Percentiles rank a stretch among this genome's conserved stretches.
phyloP scores from a whole-genome alignment of 2,113 vertebrate genomes.

The Alectura lathami region DNA sequence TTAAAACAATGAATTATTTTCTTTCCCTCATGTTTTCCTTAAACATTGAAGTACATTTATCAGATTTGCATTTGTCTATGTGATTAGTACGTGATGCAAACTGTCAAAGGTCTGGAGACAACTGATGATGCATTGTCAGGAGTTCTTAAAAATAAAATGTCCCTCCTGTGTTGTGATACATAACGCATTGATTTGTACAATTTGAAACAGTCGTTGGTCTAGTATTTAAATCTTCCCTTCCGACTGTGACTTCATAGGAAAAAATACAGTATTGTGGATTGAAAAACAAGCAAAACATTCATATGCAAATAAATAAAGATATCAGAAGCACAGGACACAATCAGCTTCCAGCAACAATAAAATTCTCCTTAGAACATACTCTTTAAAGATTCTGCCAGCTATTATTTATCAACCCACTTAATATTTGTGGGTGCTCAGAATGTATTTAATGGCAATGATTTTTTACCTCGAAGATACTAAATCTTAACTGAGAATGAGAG shows the following conservation, averaged over 20 bases:
- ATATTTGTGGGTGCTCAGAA: not conserved
- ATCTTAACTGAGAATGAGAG: not conserved
- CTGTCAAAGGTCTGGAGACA: not conserved
- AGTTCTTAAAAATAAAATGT: not conserved
- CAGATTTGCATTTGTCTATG: not conserved
- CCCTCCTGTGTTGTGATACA: not conserved
- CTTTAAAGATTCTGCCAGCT: not conserved
- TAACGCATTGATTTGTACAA: not conserved
- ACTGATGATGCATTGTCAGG: accelerated
- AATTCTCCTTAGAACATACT: not conserved
- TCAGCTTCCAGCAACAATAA: not conserved
- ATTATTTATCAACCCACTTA: not conserved
- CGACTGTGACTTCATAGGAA: not conserved
- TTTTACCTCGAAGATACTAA: not conserved
- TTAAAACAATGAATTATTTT: not conserved
- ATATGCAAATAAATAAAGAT: not conserved
- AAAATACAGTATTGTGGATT: not conserved
- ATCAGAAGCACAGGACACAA: not conserved
- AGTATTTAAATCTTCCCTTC: not conserved
- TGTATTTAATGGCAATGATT: not conserved
- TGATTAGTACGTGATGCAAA: not conserved
- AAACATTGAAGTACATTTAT: not conserved
- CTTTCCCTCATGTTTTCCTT: not conserved
- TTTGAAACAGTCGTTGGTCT: not conserved
- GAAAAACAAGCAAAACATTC: not conserved